A percentile compares a stretch with the other conserved stretches of the same genome.
These are phyloP conservation scores for Luffia ferchaultella DNA, from an alignment of 2,888 invertebrate genomes.

Conservation along the genomic window DNA sequence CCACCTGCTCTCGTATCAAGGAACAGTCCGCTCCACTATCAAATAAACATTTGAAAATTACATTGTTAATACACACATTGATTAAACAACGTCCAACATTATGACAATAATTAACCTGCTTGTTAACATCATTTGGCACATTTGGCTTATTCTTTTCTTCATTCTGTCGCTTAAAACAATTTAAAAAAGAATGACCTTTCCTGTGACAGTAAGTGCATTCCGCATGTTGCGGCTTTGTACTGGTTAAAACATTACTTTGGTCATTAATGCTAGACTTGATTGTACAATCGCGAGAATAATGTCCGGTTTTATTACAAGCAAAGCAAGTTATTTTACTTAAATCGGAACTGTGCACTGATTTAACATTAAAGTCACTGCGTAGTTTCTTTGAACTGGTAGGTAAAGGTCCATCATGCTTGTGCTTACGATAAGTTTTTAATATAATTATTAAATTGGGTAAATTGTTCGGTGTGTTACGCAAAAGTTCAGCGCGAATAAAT, in stretches of 20 bases:
- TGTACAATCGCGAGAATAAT: background rate
- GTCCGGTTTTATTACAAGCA: background rate
- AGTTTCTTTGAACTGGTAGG: background rate
- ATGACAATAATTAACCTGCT: conserved; percentile 9
- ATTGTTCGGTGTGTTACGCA: conserved; percentile 1
- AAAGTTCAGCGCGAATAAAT: conserved; percentile 7
- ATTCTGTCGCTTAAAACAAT: background rate
- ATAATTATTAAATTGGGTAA: background rate
- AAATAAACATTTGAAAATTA: conserved; percentile 16
- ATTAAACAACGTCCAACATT: conserved; percentile 14
- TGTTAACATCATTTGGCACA: background rate
- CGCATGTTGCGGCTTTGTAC: background rate
- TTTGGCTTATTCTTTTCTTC: no score
- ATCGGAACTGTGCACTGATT: background rate
- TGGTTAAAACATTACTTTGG: background rate
- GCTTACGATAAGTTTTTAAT: background rate
- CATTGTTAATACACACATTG: conserved; percentile 11
- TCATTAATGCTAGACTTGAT: background rate
- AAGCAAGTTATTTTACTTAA: background rate
- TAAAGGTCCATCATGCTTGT: background rate
- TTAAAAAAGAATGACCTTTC: background rate
- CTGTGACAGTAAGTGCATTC: background rate
- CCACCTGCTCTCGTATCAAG: conserved; percentile 11
- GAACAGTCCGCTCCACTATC: conserved; percentile 12
- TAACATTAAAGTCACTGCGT: background rate